These are phyloP conservation scores for Dasyornis broadbenti DNA, from an alignment of 2,113 vertebrate genomes.

Conservation along the genomic window DNA sequence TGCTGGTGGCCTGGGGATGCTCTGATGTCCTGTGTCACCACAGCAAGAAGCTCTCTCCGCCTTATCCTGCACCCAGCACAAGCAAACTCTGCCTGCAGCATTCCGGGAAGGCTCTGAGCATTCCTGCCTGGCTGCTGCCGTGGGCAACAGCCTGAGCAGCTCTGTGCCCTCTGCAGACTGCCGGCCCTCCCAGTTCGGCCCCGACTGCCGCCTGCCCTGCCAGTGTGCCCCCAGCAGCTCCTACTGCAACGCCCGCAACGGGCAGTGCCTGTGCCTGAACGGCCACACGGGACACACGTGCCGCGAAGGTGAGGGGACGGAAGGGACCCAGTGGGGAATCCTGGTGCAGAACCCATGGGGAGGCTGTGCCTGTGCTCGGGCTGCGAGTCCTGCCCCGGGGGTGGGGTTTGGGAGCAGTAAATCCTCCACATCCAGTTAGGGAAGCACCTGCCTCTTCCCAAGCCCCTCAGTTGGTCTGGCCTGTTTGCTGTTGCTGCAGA, in stretches of 20 bases:
- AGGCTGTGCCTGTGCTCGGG: fast-evolving
- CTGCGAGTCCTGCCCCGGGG: fast-evolving
- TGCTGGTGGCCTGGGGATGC: not conserved
- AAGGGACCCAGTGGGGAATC: not conserved
- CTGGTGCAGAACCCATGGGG: fast-evolving
- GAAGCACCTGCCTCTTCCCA: not conserved
- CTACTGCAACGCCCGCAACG: conserved; percentile 73
- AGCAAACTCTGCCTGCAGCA: not conserved
- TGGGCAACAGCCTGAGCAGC: not conserved
- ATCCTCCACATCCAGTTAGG: fast-evolving
- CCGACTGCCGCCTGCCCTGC: conserved; percentile 79
- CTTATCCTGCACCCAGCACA: fast-evolving
- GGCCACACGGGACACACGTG: conserved; percentile 79
- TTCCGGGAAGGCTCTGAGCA: fast-evolving
- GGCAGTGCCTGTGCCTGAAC: conserved; percentile 80
- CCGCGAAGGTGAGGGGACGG: conserved; percentile 78
- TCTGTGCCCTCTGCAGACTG: conserved; percentile 72
- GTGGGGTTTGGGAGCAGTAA: not conserved
- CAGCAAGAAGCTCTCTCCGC: not conserved
- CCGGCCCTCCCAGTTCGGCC: conserved; percentile 73
- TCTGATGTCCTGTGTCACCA: not conserved
- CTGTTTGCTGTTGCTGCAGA: not conserved
- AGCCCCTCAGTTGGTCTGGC: not conserved
- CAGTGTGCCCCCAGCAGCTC: conserved; percentile 73
- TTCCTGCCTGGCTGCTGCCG: not conserved